Evolutionary conservation across 1,140 invertebrate genomes (phyloP).

Genomic region (Lepidotrigona ventralis): DNA sequence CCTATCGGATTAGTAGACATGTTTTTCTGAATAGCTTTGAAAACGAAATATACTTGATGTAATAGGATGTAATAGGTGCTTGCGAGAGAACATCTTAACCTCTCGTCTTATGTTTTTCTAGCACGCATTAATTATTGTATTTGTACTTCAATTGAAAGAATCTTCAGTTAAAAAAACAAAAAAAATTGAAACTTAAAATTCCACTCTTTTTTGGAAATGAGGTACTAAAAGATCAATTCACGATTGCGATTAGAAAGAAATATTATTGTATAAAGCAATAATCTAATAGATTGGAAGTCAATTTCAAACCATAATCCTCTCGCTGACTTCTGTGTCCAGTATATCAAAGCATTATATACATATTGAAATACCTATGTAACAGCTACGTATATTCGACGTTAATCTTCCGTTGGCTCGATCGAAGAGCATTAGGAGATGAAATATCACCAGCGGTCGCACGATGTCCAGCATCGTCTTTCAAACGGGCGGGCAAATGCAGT

Average conservation of each 20-base stretch:
- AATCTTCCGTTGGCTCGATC: not conserved
- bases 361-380: not conserved
- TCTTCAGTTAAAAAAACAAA: no score
- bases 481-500: not conserved
- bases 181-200: no score
- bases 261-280: no score
- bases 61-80: not conserved
- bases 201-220: no score
- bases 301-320: no score
- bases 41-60: not conserved
- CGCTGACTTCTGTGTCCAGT: no score
- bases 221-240: no score
- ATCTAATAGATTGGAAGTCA: no score
- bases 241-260: no score
- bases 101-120: no score
- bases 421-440: not conserved
- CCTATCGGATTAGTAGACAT: not conserved
- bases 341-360: not conserved
- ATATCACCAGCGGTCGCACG: not conserved
- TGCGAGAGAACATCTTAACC: not conserved
- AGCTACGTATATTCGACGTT: not conserved
- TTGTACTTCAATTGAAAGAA: no score
- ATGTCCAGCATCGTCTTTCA: constrained; percentile 3
- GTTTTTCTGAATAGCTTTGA: not conserved
- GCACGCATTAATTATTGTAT: no score